phyloP scores from a whole-genome alignment of 1,140 invertebrate species.

The Nixonia krombeini region DNA sequence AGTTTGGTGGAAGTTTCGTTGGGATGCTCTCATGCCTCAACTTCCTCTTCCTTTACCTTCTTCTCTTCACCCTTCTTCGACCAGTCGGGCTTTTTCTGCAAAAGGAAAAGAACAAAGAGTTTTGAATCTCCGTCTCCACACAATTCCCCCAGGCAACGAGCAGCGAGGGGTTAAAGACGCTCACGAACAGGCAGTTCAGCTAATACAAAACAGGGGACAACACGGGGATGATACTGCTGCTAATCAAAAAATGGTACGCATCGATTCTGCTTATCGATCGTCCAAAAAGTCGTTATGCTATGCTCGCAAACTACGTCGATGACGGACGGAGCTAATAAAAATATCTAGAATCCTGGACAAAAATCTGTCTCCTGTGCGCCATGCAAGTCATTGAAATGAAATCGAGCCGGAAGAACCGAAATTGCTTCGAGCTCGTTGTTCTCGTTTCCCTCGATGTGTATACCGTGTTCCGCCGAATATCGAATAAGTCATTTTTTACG shows the following conservation, averaged over 20 bases:
- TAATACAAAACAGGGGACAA: constrained; percentile 16
- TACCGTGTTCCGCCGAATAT: no score
- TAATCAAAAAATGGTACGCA: constrained; percentile 11
- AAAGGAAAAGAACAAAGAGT: constrained; percentile 57
- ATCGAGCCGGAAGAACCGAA: no score
- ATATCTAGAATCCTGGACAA: background rate
- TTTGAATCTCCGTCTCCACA: constrained; percentile 8
- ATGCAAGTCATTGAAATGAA: no score
- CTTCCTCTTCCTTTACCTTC: constrained; percentile 90
- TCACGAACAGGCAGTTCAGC: constrained; percentile 30
- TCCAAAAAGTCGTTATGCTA: no score
- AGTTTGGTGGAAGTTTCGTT: constrained; percentile 38
- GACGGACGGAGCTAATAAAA: no score
- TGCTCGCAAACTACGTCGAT: no score
- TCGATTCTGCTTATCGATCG: no score
- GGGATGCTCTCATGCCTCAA: constrained; percentile 79
- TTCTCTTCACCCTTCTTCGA: constrained; percentile 89
- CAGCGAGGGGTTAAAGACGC: constrained; percentile 29
- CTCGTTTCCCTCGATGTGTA: no score
- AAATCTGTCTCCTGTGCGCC: no score
- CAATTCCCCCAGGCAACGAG: constrained; percentile 22
- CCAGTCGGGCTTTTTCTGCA: constrained; percentile 92
- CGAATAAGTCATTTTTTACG: no score
- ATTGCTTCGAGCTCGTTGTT: no score
- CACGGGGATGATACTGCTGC: background rate